Conservation (phyloP, 2,113 vertebrate species). For the Thalassarche chlororhynchos region DNA sequence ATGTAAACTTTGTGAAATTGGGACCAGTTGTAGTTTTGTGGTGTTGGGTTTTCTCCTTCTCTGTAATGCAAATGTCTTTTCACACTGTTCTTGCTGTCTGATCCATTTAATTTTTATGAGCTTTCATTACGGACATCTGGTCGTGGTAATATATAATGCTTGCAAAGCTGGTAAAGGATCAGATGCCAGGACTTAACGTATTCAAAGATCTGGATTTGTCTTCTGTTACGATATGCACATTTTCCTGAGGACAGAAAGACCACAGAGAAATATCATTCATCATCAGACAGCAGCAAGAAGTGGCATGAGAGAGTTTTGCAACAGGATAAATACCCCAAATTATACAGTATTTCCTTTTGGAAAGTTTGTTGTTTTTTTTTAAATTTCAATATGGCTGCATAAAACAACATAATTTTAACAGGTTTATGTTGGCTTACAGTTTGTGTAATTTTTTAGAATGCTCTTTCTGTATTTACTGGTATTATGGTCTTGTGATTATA, state of each 20-base stretch:
- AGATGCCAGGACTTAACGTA: background rate
- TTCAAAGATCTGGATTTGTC: background rate
- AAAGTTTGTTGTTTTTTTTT: background rate
- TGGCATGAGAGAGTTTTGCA: background rate
- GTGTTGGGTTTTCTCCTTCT: background rate
- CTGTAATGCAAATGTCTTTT: background rate
- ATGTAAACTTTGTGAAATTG: background rate
- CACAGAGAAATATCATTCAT: background rate
- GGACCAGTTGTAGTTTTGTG: background rate
- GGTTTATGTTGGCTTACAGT: slow-evolving; percentile 40
- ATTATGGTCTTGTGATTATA: background rate
- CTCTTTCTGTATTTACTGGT: slow-evolving; percentile 21
- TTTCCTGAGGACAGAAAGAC: background rate
- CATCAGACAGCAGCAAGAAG: background rate
- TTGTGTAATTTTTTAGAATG: background rate
- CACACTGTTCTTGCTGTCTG: background rate
- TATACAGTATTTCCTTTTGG: background rate
- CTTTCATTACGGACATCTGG: background rate
- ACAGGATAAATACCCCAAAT: background rate
- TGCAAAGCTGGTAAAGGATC: background rate
- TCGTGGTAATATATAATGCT: background rate
- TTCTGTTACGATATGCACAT: background rate
- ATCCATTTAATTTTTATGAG: background rate
- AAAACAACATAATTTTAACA: slow-evolving; percentile 1
- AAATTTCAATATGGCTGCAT: slow-evolving; percentile 10